Evolutionary conservation across 2,888 invertebrate genomes (phyloP).

Genomic region (Anarsia innoxiella): DNA sequence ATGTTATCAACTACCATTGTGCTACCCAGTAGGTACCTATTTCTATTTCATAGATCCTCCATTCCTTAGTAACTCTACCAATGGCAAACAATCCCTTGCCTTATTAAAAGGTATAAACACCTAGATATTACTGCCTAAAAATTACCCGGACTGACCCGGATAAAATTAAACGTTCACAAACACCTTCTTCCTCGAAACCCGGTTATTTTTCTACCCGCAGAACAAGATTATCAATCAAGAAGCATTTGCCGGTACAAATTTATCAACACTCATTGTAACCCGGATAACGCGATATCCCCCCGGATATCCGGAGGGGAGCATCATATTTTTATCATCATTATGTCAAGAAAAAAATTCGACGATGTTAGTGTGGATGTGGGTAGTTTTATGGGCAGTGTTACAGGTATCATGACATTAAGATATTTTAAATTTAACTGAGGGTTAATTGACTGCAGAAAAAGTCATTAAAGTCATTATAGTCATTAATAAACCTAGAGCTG

Average conservation of each 20-base stretch:
- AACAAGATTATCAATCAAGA: slow-evolving; percentile 61
- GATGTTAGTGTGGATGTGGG: slow-evolving; percentile 31
- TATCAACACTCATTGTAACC: slow-evolving; percentile 64
- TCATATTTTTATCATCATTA: slow-evolving; percentile 75
- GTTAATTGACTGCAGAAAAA: neutral
- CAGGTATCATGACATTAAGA: neutral
- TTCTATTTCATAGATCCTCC: too few relatives aligned
- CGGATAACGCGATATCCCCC: slow-evolving; percentile 71
- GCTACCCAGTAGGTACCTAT: too few relatives aligned
- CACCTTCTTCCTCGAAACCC: slow-evolving; percentile 6
- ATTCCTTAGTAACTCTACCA: too few relatives aligned
- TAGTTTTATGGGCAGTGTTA: too few relatives aligned
- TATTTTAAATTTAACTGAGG: neutral
- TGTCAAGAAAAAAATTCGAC: slow-evolving; percentile 52
- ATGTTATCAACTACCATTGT: too few relatives aligned
- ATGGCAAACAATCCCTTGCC: too few relatives aligned
- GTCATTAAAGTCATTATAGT: too few relatives aligned
- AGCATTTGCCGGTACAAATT: slow-evolving; percentile 66
- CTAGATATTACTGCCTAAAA: too few relatives aligned
- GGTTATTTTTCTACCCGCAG: slow-evolving; percentile 2
- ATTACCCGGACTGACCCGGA: too few relatives aligned
- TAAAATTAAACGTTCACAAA: too few relatives aligned
- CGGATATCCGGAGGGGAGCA: slow-evolving; percentile 72
- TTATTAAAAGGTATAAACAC: too few relatives aligned
- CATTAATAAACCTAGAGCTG: too few relatives aligned